A percentile compares a stretch with the other conserved stretches of the same genome.
phyloP scores from a whole-genome alignment of 92 coral and sea anemone species.

The Micromussa lordhowensis region DNA sequence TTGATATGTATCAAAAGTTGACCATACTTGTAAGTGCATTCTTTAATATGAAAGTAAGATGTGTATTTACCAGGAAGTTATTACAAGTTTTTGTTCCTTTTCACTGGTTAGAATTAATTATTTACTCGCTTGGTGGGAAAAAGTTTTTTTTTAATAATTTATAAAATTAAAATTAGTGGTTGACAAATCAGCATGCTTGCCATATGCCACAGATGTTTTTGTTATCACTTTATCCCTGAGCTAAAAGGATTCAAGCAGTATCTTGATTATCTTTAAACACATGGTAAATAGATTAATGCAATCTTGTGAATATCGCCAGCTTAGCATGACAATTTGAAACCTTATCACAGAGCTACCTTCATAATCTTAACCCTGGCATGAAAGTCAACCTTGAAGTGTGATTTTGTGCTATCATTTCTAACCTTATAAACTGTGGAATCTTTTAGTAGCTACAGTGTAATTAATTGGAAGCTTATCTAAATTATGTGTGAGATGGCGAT shows the following conservation, averaged over 20 bases:
- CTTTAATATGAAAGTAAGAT: background rate
- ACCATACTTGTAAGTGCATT: background rate
- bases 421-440: background rate
- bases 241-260: slow-evolving; percentile 22
- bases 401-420: background rate
- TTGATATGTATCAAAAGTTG: background rate
- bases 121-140: background rate
- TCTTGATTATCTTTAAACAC: slow-evolving; percentile 2
- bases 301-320: background rate
- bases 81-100: background rate
- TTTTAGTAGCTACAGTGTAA: no score
- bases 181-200: background rate
- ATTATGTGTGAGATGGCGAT: no score
- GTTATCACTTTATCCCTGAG: background rate
- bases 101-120: background rate
- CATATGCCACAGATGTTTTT: slow-evolving; percentile 11
- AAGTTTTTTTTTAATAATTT: background rate
- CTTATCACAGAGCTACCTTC: background rate
- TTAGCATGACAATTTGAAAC: background rate
- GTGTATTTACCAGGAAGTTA: background rate
- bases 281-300: background rate
- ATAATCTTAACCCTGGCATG: background rate
- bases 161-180: background rate
- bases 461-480: no score
- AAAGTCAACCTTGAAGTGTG: background rate